phyloP scores from a whole-genome alignment of 2,797 vertebrate genomes.

The Sphenodon punctatus region DNA sequence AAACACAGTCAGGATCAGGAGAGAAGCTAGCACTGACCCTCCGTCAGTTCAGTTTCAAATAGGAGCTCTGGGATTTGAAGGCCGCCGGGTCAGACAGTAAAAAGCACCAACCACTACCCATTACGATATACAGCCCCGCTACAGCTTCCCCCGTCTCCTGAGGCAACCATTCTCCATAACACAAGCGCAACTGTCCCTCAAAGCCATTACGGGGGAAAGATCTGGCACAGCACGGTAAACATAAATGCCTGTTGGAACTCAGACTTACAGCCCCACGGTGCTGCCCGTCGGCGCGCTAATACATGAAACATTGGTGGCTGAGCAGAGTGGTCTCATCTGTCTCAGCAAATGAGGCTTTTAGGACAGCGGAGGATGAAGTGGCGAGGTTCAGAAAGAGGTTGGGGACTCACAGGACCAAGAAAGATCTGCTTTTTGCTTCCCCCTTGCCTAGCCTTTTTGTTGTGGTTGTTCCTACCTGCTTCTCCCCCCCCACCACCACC shows the following conservation, averaged over 20 bases:
- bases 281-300: background rate
- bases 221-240: background rate
- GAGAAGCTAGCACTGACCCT: background rate
- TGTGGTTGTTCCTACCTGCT: background rate
- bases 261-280: background rate
- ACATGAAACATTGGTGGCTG: background rate
- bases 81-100: background rate
- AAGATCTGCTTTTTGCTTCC: background rate
- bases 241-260: background rate
- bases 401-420: background rate
- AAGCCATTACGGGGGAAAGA: background rate
- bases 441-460: background rate
- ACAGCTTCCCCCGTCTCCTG: background rate
- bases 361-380: background rate
- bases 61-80: background rate
- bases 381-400: background rate
- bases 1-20: background rate
- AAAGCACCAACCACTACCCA: background rate
- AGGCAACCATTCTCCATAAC: background rate
- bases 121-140: background rate
- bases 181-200: background rate
- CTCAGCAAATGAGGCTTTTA: slow-evolving; percentile 5
- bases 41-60: background rate
- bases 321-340: background rate
- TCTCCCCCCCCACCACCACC: background rate